phyloP scores from a whole-genome alignment of 1,140 invertebrate genomes.

The Bombus vancouverensis region DNA sequence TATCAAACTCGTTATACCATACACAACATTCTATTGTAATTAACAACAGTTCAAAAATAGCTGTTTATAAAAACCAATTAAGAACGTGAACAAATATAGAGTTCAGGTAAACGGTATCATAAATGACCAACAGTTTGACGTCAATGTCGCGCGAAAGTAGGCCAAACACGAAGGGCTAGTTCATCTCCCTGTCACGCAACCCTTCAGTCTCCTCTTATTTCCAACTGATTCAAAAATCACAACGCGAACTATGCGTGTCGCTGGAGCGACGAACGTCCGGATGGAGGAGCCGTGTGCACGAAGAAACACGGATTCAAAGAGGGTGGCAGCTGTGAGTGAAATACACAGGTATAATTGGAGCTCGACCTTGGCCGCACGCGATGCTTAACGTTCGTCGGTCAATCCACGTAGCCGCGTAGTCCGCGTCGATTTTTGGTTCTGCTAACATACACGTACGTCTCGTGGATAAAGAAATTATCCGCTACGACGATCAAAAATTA shows the following conservation, averaged over 20 bases:
- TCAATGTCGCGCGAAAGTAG: conserved; percentile 48
- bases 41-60: too few relatives aligned
- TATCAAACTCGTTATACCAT: neutral
- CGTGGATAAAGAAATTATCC: neutral
- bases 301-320: conserved; percentile 10
- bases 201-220: neutral
- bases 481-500: conserved; percentile 7
- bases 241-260: neutral
- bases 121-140: conserved; percentile 37
- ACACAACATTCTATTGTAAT: too few relatives aligned
- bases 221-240: neutral
- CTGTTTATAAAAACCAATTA: neutral
- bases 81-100: conserved; percentile 1
- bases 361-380: conserved; percentile 80
- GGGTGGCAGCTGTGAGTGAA: conserved; percentile 45
- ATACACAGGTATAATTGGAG: conserved; percentile 43
- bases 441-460: neutral
- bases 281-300: neutral
- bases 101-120: conserved; percentile 21
- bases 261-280: neutral
- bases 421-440: conserved; percentile 70
- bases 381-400: conserved; percentile 61
- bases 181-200: conserved; percentile 39
- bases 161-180: conserved; percentile 50
- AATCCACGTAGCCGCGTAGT: conserved; percentile 24